Evolutionary conservation across 1,140 invertebrate genomes (phyloP).

Genomic region (Scylla paramamosain): DNA sequence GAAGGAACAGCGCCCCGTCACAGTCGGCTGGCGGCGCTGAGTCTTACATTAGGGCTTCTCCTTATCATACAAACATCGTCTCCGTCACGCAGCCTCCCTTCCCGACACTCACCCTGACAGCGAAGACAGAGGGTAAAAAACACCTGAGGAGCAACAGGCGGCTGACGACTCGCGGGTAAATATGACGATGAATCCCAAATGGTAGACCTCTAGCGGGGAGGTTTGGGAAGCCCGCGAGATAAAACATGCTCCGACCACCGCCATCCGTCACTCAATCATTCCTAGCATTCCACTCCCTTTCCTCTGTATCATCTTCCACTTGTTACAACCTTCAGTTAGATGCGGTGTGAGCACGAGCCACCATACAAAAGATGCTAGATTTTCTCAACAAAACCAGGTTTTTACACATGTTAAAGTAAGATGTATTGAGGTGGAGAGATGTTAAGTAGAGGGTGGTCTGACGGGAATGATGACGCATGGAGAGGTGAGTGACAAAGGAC

Average conservation of each 20-base stretch:
- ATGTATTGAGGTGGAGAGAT: neutral
- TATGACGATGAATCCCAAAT: conserved; percentile 1
- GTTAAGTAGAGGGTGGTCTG: neutral
- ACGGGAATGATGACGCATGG: neutral
- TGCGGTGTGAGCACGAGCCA: neutral
- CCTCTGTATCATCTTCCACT: neutral
- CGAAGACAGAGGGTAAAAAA: neutral
- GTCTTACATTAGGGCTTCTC: neutral
- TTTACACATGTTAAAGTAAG: no score
- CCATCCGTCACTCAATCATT: neutral
- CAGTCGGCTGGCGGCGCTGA: neutral
- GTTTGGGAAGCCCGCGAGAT: neutral
- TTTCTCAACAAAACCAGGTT: no score
- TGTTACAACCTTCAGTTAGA: neutral
- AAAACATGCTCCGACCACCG: neutral
- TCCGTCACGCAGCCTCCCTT: neutral
- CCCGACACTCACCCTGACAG: neutral
- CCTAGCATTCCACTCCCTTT: neutral
- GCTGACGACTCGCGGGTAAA: conserved; percentile 3
- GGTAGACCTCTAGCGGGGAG: neutral
- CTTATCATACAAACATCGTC: conserved; percentile 46
- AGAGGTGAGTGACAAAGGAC: neutral
- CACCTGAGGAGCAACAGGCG: neutral
- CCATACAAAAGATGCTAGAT: neutral
- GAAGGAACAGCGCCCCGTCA: conserved; percentile 28